Evolutionary conservation across 2,113 vertebrate species (phyloP).

Genomic region (Podarcis raffonei): DNA sequence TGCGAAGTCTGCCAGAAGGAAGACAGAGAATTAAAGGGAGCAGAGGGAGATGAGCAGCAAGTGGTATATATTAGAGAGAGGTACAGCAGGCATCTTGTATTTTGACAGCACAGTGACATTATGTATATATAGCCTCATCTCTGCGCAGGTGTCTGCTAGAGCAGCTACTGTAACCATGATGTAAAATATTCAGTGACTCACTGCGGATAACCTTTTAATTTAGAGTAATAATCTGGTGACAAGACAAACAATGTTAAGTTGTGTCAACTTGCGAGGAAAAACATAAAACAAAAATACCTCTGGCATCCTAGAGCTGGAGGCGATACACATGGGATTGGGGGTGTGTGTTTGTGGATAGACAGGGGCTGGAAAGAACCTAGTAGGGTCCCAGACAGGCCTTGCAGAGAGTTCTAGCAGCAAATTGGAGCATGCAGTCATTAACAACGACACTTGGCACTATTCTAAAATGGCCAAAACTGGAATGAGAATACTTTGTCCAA

Average conservation of each 20-base stretch:
- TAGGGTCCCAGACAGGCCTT: constrained; percentile 33
- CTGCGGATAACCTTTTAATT: constrained; percentile 58
- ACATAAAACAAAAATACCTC: constrained; percentile 67
- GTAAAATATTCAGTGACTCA: constrained; percentile 58
- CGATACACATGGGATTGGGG: constrained; percentile 31
- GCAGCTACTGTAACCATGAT: constrained; percentile 44
- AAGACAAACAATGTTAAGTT: constrained; percentile 65
- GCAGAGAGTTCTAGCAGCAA: constrained; percentile 18
- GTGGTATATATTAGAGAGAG: constrained; percentile 61
- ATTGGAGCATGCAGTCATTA: constrained; percentile 1
- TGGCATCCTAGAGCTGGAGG: constrained; percentile 60
- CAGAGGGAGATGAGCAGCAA: background rate
- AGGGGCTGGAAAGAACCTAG: constrained; percentile 28
- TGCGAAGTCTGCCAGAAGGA: constrained; percentile 35
- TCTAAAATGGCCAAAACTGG: constrained; percentile 20
- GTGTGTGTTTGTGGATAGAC: constrained; percentile 37
- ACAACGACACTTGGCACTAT: background rate
- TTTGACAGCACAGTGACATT: constrained; percentile 54
- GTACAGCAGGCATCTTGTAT: constrained; percentile 49
- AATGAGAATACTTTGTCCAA: background rate
- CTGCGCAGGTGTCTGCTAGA: constrained; percentile 50
- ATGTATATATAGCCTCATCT: constrained; percentile 46
- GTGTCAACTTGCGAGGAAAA: constrained; percentile 61
- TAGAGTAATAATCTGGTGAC: constrained; percentile 53
- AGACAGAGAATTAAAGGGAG: constrained; percentile 25